phyloP scores from a whole-genome alignment of 1,140 invertebrate species.

The Ganaspis sp. region DNA sequence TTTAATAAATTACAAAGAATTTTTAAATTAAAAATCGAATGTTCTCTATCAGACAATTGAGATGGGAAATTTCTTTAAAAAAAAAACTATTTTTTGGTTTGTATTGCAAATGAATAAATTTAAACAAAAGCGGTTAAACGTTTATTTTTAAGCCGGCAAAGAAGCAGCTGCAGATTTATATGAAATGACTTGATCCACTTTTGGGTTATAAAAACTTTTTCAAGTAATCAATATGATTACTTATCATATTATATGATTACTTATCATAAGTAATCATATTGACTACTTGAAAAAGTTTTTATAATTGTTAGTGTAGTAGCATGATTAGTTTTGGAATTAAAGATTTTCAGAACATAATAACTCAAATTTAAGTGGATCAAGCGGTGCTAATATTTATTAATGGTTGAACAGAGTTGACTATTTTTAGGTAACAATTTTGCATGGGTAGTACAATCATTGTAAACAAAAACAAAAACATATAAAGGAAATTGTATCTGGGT shows the following conservation, averaged over 20 bases:
- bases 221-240: too few relatives aligned
- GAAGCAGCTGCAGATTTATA: background rate
- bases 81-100: background rate
- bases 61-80: background rate
- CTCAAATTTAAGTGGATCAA: background rate
- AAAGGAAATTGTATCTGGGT: background rate
- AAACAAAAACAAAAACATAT: background rate
- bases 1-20: background rate
- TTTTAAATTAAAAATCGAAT: background rate
- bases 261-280: too few relatives aligned
- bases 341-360: background rate
- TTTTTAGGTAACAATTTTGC: background rate
- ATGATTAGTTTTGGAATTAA: too few relatives aligned
- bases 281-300: background rate
- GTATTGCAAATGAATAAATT: background rate
- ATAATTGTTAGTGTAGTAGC: too few relatives aligned
- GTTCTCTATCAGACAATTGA: background rate
- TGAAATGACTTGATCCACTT: background rate
- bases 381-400: background rate
- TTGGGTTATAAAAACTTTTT: background rate
- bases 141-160: background rate
- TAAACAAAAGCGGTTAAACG: background rate
- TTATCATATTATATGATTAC: too few relatives aligned
- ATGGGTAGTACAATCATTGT: background rate
- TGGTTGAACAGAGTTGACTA: background rate